phyloP scores from a whole-genome alignment of 2,797 vertebrate genomes.

The Lagorchestes hirsutus region DNA sequence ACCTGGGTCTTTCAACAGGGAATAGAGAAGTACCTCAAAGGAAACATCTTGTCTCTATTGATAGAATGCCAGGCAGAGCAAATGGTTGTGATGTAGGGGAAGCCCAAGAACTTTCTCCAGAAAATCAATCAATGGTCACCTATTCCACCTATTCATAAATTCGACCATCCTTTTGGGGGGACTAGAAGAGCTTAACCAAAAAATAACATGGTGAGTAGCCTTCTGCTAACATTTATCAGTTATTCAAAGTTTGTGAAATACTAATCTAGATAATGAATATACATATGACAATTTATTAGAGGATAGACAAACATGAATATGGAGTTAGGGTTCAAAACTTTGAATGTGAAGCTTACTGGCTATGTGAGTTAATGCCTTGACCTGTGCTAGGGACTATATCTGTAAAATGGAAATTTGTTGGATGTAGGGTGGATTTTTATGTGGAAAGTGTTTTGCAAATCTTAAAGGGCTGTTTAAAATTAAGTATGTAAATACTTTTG shows the following conservation, averaged over 20 bases:
- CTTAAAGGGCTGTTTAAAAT: too few relatives aligned
- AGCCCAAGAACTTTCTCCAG: not conserved
- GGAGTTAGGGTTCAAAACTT: not conserved
- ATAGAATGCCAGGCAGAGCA: not conserved
- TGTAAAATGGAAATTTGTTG: not conserved
- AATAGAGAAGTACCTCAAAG: not conserved
- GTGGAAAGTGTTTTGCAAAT: too few relatives aligned
- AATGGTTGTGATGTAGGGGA: not conserved
- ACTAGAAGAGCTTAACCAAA: not conserved
- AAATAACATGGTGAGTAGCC: not conserved
- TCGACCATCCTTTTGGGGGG: too few relatives aligned
- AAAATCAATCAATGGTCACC: too few relatives aligned
- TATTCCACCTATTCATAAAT: too few relatives aligned
- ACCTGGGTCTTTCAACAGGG: not conserved
- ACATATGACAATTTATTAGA: not conserved
- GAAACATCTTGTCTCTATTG: not conserved
- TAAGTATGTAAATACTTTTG: too few relatives aligned
- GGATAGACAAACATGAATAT: not conserved
- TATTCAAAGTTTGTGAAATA: not conserved
- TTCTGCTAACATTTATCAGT: not conserved
- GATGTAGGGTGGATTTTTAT: too few relatives aligned
- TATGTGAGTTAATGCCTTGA: not conserved
- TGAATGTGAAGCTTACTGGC: not conserved
- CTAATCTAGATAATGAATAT: not conserved
- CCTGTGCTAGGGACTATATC: not conserved